Conservation (phyloP, 1,140 invertebrate genomes). For the Drosophila carrolli region DNA sequence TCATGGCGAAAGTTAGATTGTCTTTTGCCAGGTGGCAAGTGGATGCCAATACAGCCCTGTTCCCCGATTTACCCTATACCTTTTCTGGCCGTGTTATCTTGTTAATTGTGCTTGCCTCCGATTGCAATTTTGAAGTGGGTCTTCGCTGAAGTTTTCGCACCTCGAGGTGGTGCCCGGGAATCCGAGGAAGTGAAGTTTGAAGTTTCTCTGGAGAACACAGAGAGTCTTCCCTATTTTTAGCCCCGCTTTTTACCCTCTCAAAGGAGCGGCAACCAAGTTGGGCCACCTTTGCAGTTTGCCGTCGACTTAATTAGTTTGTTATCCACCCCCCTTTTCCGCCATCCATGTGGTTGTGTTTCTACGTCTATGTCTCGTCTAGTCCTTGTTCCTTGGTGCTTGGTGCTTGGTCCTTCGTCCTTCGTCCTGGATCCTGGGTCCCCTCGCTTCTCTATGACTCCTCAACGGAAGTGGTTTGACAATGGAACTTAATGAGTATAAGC, state of each 20-base stretch:
- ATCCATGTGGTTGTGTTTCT: conserved; percentile 46
- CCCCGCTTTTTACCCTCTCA: conserved; percentile 5
- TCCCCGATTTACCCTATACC: conserved; percentile 5
- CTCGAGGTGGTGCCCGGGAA: conserved; percentile 38
- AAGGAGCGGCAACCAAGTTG: conserved; percentile 48
- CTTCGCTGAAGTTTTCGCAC: conserved; percentile 56
- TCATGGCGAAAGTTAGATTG: conserved; percentile 77
- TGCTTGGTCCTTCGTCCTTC: not conserved
- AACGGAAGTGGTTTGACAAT: conserved; percentile 78
- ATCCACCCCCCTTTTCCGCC: conserved; percentile 23
- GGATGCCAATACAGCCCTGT: conserved; percentile 1
- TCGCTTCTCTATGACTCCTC: conserved; percentile 18
- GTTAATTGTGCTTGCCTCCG: conserved; percentile 69
- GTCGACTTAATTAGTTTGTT: conserved; percentile 82
- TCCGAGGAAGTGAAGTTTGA: conserved; percentile 31
- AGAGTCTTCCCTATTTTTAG: conserved; percentile 4
- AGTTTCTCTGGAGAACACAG: conserved; percentile 15
- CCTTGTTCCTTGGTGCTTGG: conserved; percentile 11
- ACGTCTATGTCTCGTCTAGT: conserved; percentile 51
- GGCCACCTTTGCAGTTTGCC: conserved; percentile 53
- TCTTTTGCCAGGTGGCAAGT: conserved; percentile 61
- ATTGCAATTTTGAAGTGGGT: conserved; percentile 75
- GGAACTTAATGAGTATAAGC: conserved; percentile 82
- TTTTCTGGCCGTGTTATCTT: conserved; percentile 52
- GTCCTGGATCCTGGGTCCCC: not conserved